These are phyloP conservation scores for Tachina grossa DNA, from an alignment of 2,888 invertebrate genomes.

Conservation along the genomic window DNA sequence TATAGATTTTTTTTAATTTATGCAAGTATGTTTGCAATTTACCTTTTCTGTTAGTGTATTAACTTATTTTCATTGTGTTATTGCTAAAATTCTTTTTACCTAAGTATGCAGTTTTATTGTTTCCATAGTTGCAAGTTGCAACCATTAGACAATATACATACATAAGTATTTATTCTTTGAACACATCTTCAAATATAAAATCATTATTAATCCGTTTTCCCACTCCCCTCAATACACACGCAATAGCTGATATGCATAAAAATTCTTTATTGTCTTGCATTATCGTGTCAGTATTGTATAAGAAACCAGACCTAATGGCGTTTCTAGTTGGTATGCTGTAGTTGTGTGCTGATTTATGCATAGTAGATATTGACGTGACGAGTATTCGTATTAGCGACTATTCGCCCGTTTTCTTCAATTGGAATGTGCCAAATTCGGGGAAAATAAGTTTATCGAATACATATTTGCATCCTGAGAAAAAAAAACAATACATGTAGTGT, in stretches of 20 bases:
- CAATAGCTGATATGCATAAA: constrained; percentile 35
- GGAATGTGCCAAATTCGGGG: no score
- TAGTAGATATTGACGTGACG: no score
- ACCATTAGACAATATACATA: constrained; percentile 1
- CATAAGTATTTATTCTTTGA: no score
- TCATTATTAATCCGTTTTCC: constrained; percentile 7
- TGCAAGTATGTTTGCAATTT: not conserved
- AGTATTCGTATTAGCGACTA: no score
- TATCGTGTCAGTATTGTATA: constrained; percentile 27
- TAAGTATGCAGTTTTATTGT: constrained; percentile 21
- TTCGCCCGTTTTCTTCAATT: no score
- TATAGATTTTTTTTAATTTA: no score
- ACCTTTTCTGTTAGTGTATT: not conserved
- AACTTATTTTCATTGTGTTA: constrained; percentile 50
- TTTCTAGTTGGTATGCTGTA: constrained; percentile 2
- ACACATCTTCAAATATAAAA: constrained; percentile 16
- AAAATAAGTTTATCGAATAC: no score
- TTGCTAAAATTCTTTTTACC: constrained; percentile 9
- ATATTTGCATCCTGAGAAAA: no score
- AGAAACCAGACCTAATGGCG: constrained; percentile 63
- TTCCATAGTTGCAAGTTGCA: constrained; percentile 16
- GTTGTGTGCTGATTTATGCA: not conserved
- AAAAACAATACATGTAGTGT: no score
- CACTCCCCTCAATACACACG: constrained; percentile 16
- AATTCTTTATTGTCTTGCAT: constrained; percentile 31